Conservation (phyloP, 1,140 invertebrate genomes). For the Matsumurasca onukii region DNA sequence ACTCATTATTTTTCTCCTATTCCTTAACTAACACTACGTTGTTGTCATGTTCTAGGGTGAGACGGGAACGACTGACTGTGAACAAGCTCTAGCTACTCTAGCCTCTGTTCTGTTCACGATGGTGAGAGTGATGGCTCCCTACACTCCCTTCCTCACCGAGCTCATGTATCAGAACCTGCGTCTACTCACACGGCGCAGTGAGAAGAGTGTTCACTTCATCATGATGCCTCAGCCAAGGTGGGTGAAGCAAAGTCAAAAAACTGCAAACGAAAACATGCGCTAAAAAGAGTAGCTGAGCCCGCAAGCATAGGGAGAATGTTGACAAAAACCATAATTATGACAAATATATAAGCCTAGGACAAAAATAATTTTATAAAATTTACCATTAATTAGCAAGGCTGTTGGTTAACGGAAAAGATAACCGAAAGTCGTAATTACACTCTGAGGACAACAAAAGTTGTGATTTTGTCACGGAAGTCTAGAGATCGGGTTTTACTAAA, state of each 20-base stretch:
- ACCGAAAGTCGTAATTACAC: no score
- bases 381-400: no score
- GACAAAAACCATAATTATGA: neutral
- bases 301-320: neutral
- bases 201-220: constrained; percentile 83
- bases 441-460: no score
- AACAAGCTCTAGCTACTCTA: constrained; percentile 82
- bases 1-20: no score
- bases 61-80: constrained; percentile 69
- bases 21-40: no score
- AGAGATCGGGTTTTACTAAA: no score
- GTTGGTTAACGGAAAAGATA: no score
- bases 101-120: constrained; percentile 88
- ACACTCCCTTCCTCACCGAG: constrained; percentile 97
- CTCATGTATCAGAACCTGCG: constrained; percentile 91
- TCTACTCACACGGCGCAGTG: constrained; percentile 47
- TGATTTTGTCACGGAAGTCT: no score
- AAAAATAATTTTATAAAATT: constrained; percentile 21
- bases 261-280: neutral
- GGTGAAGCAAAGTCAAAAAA: no score
- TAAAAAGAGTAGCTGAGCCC: neutral
- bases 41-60: constrained; percentile 76
- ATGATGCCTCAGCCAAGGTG: constrained; percentile 77
- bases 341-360: neutral
- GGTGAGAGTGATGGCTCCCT: constrained; percentile 92